Conservation (phyloP, 2,797 vertebrate genomes). For the Eremophila alpestris region DNA sequence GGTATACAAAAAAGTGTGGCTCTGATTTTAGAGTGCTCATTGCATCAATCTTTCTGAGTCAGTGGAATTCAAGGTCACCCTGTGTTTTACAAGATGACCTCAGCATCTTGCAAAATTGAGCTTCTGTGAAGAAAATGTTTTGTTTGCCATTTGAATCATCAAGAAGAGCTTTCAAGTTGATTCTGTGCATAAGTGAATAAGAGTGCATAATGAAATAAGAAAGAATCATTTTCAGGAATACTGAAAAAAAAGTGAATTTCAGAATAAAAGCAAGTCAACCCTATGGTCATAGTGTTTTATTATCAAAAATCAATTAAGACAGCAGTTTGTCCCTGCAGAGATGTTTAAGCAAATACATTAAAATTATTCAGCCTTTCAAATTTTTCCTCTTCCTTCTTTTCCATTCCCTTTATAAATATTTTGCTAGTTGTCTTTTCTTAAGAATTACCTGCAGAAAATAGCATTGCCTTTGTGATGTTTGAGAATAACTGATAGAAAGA, state of each 20-base stretch:
- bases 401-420: not conserved
- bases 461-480: not conserved
- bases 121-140: constrained; percentile 5
- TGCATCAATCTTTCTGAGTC: not conserved
- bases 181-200: not conserved
- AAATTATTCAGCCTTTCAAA: not conserved
- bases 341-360: not conserved
- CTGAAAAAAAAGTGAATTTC: not conserved
- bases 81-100: constrained; percentile 1
- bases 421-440: not conserved
- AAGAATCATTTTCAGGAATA: not conserved
- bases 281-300: not conserved
- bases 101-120: constrained; percentile 22
- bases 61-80: not conserved
- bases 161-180: not conserved
- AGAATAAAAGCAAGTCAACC: not conserved
- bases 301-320: not conserved
- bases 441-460: constrained; percentile 9
- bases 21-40: not conserved
- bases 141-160: constrained; percentile 18
- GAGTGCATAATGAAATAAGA: not conserved
- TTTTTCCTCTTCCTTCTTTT: not conserved
- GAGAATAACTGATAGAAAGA: not conserved
- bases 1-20: not conserved
- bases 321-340: not conserved